Conservation (phyloP, 2,113 vertebrate species). For the Typhlomys cinereus region DNA sequence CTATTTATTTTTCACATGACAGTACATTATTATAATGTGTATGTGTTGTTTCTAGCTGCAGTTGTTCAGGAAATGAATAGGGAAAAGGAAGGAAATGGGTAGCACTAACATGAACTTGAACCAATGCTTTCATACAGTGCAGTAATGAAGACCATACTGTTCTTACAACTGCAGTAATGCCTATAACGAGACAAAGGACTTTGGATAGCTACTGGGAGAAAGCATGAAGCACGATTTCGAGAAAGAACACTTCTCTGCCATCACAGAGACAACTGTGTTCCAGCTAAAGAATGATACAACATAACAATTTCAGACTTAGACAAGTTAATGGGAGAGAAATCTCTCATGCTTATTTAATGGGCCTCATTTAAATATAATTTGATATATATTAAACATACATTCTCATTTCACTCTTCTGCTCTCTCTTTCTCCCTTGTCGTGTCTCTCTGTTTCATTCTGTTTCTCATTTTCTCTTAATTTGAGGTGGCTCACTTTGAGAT, state of each 20-base stretch:
- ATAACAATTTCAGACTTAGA: slow-evolving; percentile 78
- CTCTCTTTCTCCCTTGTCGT: too few relatives aligned
- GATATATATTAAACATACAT: slow-evolving; percentile 16
- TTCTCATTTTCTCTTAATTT: background rate
- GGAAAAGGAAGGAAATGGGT: slow-evolving; percentile 74
- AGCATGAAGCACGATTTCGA: slow-evolving; percentile 80
- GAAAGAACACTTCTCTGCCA: slow-evolving; percentile 81
- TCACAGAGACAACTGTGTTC: slow-evolving; percentile 81
- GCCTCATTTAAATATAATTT: slow-evolving; percentile 67
- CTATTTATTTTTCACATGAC: slow-evolving; percentile 69
- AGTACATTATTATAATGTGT: slow-evolving; percentile 53
- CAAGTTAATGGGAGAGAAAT: slow-evolving; percentile 65
- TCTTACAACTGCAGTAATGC: slow-evolving; percentile 82
- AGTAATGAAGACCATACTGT: slow-evolving; percentile 85
- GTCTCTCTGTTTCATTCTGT: background rate
- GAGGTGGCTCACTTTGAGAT: background rate
- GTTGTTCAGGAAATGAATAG: slow-evolving; percentile 73
- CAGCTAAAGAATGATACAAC: slow-evolving; percentile 78
- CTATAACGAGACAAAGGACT: slow-evolving; percentile 82
- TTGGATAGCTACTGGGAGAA: slow-evolving; percentile 77
- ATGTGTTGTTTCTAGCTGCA: slow-evolving; percentile 62
- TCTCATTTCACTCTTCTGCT: background rate
- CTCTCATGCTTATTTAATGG: slow-evolving; percentile 65
- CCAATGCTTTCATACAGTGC: slow-evolving; percentile 80
- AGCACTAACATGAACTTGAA: slow-evolving; percentile 81